Conservation (phyloP, 2,888 invertebrate species). For the Oscheius onirici region DNA sequence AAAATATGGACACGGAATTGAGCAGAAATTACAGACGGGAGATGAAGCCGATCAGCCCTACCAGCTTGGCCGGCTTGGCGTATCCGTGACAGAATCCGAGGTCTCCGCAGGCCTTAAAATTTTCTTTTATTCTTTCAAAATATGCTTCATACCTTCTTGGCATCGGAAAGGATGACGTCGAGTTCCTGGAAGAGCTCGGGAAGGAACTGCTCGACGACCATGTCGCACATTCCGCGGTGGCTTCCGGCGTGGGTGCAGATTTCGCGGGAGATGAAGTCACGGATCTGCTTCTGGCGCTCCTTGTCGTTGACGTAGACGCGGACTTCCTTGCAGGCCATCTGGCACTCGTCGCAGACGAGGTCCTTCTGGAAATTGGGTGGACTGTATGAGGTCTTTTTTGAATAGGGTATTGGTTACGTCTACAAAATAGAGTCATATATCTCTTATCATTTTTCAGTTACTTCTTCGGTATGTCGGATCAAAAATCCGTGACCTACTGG, state of each 20-base stretch:
- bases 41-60: slow-evolving; percentile 34
- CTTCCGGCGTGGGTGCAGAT: slow-evolving; percentile 63
- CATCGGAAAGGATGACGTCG: slow-evolving; percentile 60
- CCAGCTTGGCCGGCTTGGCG: slow-evolving; percentile 2
- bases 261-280: slow-evolving; percentile 56
- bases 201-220: slow-evolving; percentile 66
- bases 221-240: slow-evolving; percentile 65
- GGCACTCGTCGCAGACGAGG: slow-evolving; percentile 69
- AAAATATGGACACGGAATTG: slow-evolving; percentile 6
- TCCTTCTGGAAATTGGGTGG: slow-evolving; percentile 46
- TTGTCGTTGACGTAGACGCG: slow-evolving; percentile 59
- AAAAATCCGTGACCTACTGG: no score
- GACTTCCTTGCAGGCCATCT: slow-evolving; percentile 67
- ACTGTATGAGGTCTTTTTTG: no score
- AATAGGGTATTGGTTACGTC: no score
- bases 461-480: no score
- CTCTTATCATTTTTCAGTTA: no score
- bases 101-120: slow-evolving; percentile 40
- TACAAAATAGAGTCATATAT: no score
- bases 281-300: slow-evolving; percentile 51
- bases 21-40: slow-evolving; percentile 17
- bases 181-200: slow-evolving; percentile 68
- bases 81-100: slow-evolving; percentile 39
- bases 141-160: slow-evolving; percentile 45
- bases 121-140: not conserved